These are phyloP conservation scores for Drosophila kambysellisi DNA, from an alignment of 2,888 invertebrate genomes.

Conservation along the genomic window DNA sequence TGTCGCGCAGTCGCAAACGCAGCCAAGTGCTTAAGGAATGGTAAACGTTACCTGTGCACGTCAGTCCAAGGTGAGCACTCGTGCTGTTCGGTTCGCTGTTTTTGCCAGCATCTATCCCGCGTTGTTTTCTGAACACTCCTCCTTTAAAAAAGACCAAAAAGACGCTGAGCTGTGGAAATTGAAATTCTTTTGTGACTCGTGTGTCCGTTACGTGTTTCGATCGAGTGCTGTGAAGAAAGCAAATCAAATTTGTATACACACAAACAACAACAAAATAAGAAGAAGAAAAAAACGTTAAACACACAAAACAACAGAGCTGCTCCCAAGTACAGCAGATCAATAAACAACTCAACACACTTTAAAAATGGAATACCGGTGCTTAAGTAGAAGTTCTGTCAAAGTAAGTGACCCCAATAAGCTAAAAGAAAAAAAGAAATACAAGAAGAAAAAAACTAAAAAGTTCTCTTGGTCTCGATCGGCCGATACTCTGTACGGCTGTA, in stretches of 20 bases:
- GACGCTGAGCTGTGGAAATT: slow-evolving; percentile 41
- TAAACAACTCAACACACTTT: slow-evolving; percentile 60
- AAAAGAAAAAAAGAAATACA: slow-evolving; percentile 61
- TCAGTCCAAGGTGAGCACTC: slow-evolving; percentile 84
- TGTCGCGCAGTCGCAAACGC: slow-evolving; percentile 43
- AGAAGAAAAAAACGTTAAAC: slow-evolving; percentile 33
- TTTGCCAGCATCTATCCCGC: slow-evolving; percentile 27
- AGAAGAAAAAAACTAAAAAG: slow-evolving; percentile 20
- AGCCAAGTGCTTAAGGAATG: slow-evolving; percentile 83
- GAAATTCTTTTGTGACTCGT: slow-evolving; percentile 52
- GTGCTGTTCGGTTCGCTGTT: slow-evolving; percentile 80
- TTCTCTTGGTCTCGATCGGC: slow-evolving; percentile 14
- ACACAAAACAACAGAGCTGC: slow-evolving; percentile 36
- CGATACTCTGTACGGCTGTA: slow-evolving; percentile 26
- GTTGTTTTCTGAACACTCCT: slow-evolving; percentile 33
- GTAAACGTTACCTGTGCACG: slow-evolving; percentile 80
- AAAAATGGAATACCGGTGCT: slow-evolving; percentile 85
- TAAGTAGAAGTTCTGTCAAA: slow-evolving; percentile 84
- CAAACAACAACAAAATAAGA: neutral
- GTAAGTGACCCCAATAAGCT: slow-evolving; percentile 85
- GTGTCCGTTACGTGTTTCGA: slow-evolving; percentile 45
- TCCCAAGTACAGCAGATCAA: slow-evolving; percentile 59
- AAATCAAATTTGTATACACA: slow-evolving; percentile 45
- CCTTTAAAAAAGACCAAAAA: slow-evolving; percentile 18
- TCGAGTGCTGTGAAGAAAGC: slow-evolving; percentile 51